Evolutionary conservation across 2,113 vertebrate species (phyloP).

Genomic region (Hemicordylus capensis): DNA sequence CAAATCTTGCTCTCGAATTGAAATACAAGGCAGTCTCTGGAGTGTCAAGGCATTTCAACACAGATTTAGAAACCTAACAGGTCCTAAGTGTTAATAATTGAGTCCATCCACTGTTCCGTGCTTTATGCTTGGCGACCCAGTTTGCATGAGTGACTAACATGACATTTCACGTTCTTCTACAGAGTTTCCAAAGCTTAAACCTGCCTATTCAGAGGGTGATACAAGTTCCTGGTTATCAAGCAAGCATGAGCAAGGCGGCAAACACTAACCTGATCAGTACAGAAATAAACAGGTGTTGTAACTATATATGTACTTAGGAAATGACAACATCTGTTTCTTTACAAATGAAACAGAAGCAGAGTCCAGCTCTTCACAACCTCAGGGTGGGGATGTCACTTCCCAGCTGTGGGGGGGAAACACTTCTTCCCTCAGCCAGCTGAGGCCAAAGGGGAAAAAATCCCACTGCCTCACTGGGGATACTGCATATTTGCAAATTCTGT

Average conservation of each 20-base stretch:
- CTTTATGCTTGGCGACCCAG: background rate
- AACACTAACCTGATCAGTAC: background rate
- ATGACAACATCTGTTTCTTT: no score
- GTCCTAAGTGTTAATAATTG: background rate
- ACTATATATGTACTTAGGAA: no score
- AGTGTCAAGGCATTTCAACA: background rate
- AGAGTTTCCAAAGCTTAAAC: background rate
- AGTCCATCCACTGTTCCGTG: fast-evolving
- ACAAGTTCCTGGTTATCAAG: background rate
- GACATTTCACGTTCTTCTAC: background rate
- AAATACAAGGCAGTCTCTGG: background rate
- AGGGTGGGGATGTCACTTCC: no score
- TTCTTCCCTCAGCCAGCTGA: no score
- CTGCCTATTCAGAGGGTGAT: background rate
- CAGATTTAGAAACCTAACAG: background rate
- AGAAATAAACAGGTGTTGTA: no score
- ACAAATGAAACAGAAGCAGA: no score
- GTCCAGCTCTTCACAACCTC: no score
- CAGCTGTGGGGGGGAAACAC: no score
- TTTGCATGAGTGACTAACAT: background rate
- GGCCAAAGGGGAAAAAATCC: no score
- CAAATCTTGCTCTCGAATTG: background rate
- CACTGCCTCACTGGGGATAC: no score
- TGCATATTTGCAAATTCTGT: no score
- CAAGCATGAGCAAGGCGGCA: background rate